Percentiles rank a stretch among this genome's conserved stretches.
Evolutionary conservation across 2,797 vertebrate species (phyloP).

Genomic region (Urocyon cinereoargenteus): DNA sequence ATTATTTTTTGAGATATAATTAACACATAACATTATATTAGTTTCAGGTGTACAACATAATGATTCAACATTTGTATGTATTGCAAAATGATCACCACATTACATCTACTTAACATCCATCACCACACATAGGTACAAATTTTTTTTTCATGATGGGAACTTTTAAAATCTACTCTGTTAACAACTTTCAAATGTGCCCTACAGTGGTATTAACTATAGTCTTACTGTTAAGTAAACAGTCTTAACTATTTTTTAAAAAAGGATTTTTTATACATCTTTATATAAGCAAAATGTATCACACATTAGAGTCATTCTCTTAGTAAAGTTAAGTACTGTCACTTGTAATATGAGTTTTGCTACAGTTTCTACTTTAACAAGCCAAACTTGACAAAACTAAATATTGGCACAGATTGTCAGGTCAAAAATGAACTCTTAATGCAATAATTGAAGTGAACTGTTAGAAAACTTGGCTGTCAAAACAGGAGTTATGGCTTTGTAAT

Average conservation of each 20-base stretch:
- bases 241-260: background rate
- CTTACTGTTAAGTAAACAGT: background rate
- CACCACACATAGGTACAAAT: background rate
- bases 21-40: background rate
- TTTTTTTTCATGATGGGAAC: background rate
- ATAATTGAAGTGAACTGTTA: slow-evolving; percentile 8
- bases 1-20: background rate
- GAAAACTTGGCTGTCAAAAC: slow-evolving; percentile 45
- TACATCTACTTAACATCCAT: background rate
- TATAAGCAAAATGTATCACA: background rate
- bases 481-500: slow-evolving; percentile 19
- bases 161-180: background rate
- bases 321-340: background rate
- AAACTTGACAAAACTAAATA: slow-evolving; percentile 64
- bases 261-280: background rate
- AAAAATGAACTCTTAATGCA: slow-evolving; percentile 35
- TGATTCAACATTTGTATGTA: background rate
- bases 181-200: background rate
- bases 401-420: slow-evolving; percentile 21
- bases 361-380: slow-evolving; percentile 3
- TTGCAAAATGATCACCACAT: background rate
- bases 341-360: slow-evolving; percentile 3
- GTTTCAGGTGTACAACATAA: background rate
- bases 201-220: background rate
- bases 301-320: background rate